phyloP scores from a whole-genome alignment of 1,140 invertebrate genomes.

The Drosophila novamexicana region DNA sequence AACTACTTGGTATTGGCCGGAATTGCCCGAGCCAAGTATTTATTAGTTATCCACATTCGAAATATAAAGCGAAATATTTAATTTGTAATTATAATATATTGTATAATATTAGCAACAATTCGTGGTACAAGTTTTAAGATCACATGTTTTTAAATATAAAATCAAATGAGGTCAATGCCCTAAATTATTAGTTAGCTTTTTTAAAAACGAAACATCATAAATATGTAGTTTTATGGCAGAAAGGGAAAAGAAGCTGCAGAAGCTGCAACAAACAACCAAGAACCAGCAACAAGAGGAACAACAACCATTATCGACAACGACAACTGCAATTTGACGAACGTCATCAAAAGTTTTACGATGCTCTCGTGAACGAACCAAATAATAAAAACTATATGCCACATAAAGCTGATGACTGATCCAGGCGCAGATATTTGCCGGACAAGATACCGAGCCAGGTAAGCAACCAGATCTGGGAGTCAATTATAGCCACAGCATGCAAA shows the following conservation, averaged over 20 bases:
- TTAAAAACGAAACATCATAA: slow-evolving; percentile 24
- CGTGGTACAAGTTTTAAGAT: too few species aligned
- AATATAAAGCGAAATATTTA: too few species aligned
- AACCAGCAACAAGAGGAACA: slow-evolving; percentile 1
- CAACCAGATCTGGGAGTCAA: slow-evolving; percentile 31
- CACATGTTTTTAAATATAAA: slow-evolving; percentile 18
- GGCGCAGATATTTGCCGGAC: slow-evolving; percentile 37
- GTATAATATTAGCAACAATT: too few species aligned
- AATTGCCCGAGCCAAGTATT: too few species aligned
- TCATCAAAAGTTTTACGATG: slow-evolving; percentile 75
- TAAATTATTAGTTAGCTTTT: slow-evolving; percentile 14
- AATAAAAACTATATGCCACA: slow-evolving; percentile 75
- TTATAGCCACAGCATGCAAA: slow-evolving; percentile 39
- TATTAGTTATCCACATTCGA: too few species aligned
- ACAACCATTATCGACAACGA: slow-evolving; percentile 36
- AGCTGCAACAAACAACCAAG: slow-evolving; percentile 10
- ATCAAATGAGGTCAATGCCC: slow-evolving; percentile 21
- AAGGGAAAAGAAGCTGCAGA: slow-evolving; percentile 8
- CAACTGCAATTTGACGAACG: slow-evolving; percentile 66
- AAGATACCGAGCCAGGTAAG: slow-evolving; percentile 46
- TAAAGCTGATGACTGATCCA: slow-evolving; percentile 72
- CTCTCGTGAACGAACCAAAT: slow-evolving; percentile 70
- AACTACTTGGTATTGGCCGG: too few species aligned
- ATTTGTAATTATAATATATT: too few species aligned
- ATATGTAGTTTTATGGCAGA: slow-evolving; percentile 33